These are phyloP conservation scores for Lamprotornis superbus DNA, from an alignment of 2,113 vertebrate species.

Conservation along the genomic window DNA sequence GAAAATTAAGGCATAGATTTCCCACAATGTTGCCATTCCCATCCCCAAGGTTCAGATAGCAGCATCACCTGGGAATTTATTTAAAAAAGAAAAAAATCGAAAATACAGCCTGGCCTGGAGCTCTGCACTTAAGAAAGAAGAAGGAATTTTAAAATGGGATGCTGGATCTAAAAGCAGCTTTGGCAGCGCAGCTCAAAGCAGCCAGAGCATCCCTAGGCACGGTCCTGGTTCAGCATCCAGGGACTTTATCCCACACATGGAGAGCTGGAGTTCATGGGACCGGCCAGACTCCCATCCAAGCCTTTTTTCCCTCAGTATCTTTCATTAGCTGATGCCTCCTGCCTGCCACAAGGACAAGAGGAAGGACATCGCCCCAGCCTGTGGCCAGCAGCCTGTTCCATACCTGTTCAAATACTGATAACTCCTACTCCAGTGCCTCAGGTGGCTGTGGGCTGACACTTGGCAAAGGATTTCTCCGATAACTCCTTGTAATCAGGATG, in stretches of 20 bases:
- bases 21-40: not conserved
- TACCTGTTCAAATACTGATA: conserved; percentile 40
- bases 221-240: not conserved
- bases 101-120: not conserved
- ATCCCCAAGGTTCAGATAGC: not conserved
- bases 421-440: not conserved
- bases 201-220: accelerated
- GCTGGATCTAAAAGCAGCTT: not conserved
- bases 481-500: not conserved
- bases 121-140: not conserved
- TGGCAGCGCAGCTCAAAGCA: not conserved
- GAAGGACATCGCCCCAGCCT: not conserved
- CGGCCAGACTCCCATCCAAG: not conserved
- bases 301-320: not conserved
- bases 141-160: not conserved
- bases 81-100: not conserved
- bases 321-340: not conserved
- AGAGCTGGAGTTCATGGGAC: not conserved
- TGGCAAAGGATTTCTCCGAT: not conserved
- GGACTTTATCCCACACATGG: accelerated
- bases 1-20: conserved; percentile 1
- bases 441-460: not conserved
- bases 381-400: not conserved
- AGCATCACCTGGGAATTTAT: not conserved
- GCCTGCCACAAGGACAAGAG: not conserved